A percentile compares a stretch with the other conserved stretches of the same genome.
Conservation (phyloP, 2,888 invertebrate genomes). For the Carterocephalus palaemon region DNA sequence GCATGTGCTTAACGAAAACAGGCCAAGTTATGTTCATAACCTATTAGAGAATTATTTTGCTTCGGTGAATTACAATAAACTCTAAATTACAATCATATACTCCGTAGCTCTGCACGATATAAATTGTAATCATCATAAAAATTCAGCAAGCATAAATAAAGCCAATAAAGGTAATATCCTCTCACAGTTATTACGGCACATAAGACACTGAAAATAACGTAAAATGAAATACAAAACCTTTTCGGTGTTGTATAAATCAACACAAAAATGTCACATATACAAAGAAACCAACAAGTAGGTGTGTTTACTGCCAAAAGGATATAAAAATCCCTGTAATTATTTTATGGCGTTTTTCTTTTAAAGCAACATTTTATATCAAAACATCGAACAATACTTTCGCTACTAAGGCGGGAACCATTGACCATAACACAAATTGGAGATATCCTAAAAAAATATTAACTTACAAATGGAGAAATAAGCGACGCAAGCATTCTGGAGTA, state of each 20-base stretch:
- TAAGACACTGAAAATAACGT: too few species aligned
- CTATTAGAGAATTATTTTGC: too few species aligned
- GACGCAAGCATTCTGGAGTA: conserved; percentile 48
- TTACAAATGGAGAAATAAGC: conserved; percentile 46
- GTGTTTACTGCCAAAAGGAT: conserved; percentile 5
- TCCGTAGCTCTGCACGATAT: too few species aligned
- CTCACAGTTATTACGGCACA: too few species aligned
- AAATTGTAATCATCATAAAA: too few species aligned
- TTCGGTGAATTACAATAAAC: too few species aligned
- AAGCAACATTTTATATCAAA: conserved; percentile 19
- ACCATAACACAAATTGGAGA: conserved; percentile 6
- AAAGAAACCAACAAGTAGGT: conserved; percentile 6
- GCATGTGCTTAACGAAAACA: too few species aligned
- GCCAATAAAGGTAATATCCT: too few species aligned
- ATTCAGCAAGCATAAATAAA: too few species aligned
- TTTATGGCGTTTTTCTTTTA: conserved; percentile 10
- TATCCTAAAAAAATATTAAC: conserved; percentile 27
- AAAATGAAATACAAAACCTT: too few species aligned
- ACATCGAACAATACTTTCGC: conserved; percentile 20
- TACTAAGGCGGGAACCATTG: conserved; percentile 8
- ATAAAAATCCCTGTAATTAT: conserved; percentile 16
- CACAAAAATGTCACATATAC: not conserved
- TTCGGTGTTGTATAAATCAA: not conserved
- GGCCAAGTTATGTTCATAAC: too few species aligned
- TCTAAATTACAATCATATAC: too few species aligned